Evolutionary conservation across 2,888 invertebrate species (phyloP), one percentile per base, ranked within the genome.

Genomic region (Plebejus melissa): DNA sequence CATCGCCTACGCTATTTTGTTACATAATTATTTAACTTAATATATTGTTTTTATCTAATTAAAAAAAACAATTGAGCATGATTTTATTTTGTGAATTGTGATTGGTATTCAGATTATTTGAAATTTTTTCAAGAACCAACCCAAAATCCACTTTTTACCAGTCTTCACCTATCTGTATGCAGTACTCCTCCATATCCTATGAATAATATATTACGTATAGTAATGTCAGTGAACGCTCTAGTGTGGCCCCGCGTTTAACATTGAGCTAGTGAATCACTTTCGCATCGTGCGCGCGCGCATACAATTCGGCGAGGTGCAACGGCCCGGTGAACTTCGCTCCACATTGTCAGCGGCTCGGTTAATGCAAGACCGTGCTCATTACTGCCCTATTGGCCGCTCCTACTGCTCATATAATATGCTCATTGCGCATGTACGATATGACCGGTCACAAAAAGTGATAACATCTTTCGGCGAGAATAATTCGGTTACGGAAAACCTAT

Each of bases 261-360:
- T 60, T 74, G 60, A 74, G n/a, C 57, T 38, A 54, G 58, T 82
- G 83, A 89, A 90, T 90, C 91, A 91, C 90, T 91, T 91, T 91
- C 90, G 85, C 88, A 82, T 79, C 82, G 82, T 81, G 86, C 89
- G 86, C 85, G 84, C 87, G 87, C 87, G 88, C 88, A 84, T 81
- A 82, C 81, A 84, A 84, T 84, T 85, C 85, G 84, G 85, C 87
- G 88, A 87, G 90, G 92, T 90, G 90, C 93, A 92, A 90, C 84
- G 91, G 85, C 91, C 92, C 82, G 87, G 80, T 91, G 92, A 92
- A 92, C 91, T 92, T 91, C 90, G 86, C 84, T 86, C 86, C 85
- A 85, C 86, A 86, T 89, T 90, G 85, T 88, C 85, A 86, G 86
- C 85, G 87, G 84, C 78, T 79, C 80, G 80, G 78, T 79, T 78